A percentile compares a stretch with the other conserved stretches of the same genome.
Conservation (phyloP, 2,888 invertebrate species). For the Luffia ferchaultella region DNA sequence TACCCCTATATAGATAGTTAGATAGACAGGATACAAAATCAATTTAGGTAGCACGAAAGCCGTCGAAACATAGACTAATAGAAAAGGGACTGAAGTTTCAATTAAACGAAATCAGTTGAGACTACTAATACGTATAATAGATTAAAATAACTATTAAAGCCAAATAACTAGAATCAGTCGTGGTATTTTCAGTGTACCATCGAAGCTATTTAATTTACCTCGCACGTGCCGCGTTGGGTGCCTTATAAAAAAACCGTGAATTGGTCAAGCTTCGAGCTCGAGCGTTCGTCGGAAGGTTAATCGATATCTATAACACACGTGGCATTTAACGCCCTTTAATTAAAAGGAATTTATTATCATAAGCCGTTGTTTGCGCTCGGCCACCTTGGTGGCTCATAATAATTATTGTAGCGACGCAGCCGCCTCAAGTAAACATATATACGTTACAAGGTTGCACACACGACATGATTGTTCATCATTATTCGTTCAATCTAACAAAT, state of each 20-base stretch:
- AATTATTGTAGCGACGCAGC: slow-evolving; percentile 13
- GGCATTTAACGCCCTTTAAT: slow-evolving; percentile 31
- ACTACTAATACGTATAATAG: no score
- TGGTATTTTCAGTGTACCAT: not conserved
- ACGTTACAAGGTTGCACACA: slow-evolving; percentile 8
- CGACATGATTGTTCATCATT: slow-evolving; percentile 6
- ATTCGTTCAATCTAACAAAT: slow-evolving; percentile 7
- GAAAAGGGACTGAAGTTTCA: no score
- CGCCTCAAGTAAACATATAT: slow-evolving; percentile 1
- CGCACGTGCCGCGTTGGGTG: slow-evolving; percentile 12
- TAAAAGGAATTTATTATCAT: slow-evolving; percentile 27
- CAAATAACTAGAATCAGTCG: not conserved
- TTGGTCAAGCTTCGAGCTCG: slow-evolving; percentile 14
- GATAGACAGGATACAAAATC: no score
- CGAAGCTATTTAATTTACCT: not conserved
- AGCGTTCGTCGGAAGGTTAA: slow-evolving; percentile 21
- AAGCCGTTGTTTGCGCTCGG: slow-evolving; percentile 9
- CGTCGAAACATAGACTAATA: no score
- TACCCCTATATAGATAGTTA: no score
- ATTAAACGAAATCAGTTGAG: no score
- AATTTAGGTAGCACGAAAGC: no score
- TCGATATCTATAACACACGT: slow-evolving; percentile 21
- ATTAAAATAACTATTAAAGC: not conserved
- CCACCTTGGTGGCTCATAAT: slow-evolving; percentile 1
- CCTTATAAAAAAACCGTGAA: slow-evolving; percentile 2